phyloP scores from a whole-genome alignment of 2,888 invertebrate species.

The Isoperla grammatica region DNA sequence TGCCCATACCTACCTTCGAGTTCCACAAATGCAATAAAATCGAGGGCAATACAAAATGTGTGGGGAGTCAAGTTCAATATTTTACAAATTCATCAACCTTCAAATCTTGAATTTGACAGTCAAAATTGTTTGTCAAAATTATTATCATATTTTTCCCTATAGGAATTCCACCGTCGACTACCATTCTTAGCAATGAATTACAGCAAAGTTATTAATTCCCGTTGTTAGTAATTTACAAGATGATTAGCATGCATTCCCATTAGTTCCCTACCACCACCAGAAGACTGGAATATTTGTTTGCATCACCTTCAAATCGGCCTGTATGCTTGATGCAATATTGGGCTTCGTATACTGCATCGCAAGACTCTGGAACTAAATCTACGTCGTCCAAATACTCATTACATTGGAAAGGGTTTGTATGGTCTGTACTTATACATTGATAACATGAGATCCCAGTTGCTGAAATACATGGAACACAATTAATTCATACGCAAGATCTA shows the following conservation, averaged over 20 bases:
- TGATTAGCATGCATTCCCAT: conserved; percentile 15
- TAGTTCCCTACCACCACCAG: conserved; percentile 42
- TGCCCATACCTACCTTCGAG: too few relatives aligned
- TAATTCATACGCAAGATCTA: too few relatives aligned
- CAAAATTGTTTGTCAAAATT: too few relatives aligned
- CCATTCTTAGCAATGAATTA: too few relatives aligned
- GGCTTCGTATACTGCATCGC: conserved; percentile 75
- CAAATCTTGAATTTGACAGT: too few relatives aligned
- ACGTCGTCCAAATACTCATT: conserved; percentile 67
- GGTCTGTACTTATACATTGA: conserved; percentile 81
- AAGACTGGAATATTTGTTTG: background rate
- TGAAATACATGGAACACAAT: conserved; percentile 42
- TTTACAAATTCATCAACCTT: too few relatives aligned
- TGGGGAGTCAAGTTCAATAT: too few relatives aligned
- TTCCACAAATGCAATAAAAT: too few relatives aligned
- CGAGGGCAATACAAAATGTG: too few relatives aligned
- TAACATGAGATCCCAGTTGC: conserved; percentile 72
- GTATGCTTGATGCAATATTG: conserved; percentile 90
- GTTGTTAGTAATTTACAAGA: conserved; percentile 2
- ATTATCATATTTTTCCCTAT: too few relatives aligned
- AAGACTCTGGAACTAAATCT: conserved; percentile 62
- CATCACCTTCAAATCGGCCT: conserved; percentile 83
- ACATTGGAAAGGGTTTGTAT: conserved; percentile 72
- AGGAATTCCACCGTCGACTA: too few relatives aligned
- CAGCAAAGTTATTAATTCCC: conserved; percentile 15